A percentile compares a stretch with the other conserved stretches of the same genome.
Evolutionary conservation across 2,888 invertebrate genomes (phyloP).

Genomic region (Agriopis leucophaearia): DNA sequence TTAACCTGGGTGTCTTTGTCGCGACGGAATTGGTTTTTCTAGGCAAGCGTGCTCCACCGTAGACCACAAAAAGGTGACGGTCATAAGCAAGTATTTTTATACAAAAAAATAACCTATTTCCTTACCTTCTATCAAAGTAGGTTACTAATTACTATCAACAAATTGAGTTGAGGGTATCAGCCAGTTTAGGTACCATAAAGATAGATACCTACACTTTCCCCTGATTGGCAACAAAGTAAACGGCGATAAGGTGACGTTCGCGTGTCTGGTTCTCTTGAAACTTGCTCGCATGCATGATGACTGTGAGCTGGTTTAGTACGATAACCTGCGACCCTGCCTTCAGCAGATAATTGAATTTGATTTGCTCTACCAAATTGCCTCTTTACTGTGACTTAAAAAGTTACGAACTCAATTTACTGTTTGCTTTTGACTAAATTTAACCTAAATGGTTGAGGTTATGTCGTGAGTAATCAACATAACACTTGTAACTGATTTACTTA

Average conservation of each 20-base stretch:
- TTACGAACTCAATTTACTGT: slow-evolving; percentile 19
- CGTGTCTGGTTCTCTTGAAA: slow-evolving; percentile 55
- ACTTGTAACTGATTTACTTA: too few relatives aligned
- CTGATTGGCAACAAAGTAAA: slow-evolving; percentile 37
- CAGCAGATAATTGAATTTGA: slow-evolving; percentile 48
- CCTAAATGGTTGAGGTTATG: background rate
- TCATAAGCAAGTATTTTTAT: background rate
- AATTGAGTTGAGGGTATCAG: slow-evolving; percentile 25
- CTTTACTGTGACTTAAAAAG: slow-evolving; percentile 32
- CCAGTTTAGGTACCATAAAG: slow-evolving; percentile 23
- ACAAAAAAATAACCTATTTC: background rate
- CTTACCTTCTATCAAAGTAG: background rate
- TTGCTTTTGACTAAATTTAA: background rate
- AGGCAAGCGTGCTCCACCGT: too few relatives aligned
- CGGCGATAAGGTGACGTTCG: slow-evolving; percentile 50
- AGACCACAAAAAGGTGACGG: too few relatives aligned
- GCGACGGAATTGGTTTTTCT: too few relatives aligned
- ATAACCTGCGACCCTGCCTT: slow-evolving; percentile 32
- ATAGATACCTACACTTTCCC: slow-evolving; percentile 29
- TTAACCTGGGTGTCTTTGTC: too few relatives aligned
- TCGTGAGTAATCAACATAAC: too few relatives aligned
- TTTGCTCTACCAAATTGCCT: slow-evolving; percentile 40
- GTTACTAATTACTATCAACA: slow-evolving; percentile 5
- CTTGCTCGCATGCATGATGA: slow-evolving; percentile 51
- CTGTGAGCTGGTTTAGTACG: slow-evolving; percentile 40